Conservation (phyloP, 1,140 invertebrate species). For the Sitophilus oryzae region DNA sequence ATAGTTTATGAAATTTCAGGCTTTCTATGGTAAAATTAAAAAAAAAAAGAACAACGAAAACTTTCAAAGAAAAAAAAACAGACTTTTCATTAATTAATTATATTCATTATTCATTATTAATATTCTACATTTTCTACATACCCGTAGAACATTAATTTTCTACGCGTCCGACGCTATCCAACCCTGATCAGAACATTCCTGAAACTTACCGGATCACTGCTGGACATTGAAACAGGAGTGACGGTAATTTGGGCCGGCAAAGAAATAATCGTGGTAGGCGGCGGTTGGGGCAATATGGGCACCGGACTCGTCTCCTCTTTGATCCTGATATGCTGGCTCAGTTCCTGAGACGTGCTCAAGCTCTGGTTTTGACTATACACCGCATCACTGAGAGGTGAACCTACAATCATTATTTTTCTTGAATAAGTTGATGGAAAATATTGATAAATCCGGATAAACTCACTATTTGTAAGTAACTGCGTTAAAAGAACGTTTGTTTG, state of each 20-base stretch:
- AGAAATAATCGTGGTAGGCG: constrained; percentile 39
- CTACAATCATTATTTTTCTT: constrained; percentile 7
- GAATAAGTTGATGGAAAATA: neutral
- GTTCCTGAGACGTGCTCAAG: constrained; percentile 13
- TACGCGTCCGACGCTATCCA: no score
- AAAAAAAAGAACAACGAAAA: no score
- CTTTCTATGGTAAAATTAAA: no score
- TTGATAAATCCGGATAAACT: constrained; percentile 8
- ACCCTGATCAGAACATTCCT: neutral
- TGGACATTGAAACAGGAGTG: constrained; percentile 36
- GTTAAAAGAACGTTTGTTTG: constrained; percentile 56
- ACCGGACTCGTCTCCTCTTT: constrained; percentile 35
- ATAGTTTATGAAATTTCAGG: no score
- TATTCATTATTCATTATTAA: no score
- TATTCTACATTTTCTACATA: neutral
- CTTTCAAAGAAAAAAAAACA: no score
- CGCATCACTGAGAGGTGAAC: constrained; percentile 4
- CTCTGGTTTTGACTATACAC: constrained; percentile 21
- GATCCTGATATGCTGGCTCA: constrained; percentile 23
- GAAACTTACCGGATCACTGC: constrained; percentile 34
- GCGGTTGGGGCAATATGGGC: constrained; percentile 33
- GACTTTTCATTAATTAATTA: no score
- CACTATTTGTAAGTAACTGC: constrained; percentile 53
- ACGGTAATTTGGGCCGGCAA: constrained; percentile 44
- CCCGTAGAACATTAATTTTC: neutral